A percentile compares a stretch with the other conserved stretches of the same genome.
Evolutionary conservation across 2,888 invertebrate genomes (phyloP).

Genomic region (Xiphydria camelus): DNA sequence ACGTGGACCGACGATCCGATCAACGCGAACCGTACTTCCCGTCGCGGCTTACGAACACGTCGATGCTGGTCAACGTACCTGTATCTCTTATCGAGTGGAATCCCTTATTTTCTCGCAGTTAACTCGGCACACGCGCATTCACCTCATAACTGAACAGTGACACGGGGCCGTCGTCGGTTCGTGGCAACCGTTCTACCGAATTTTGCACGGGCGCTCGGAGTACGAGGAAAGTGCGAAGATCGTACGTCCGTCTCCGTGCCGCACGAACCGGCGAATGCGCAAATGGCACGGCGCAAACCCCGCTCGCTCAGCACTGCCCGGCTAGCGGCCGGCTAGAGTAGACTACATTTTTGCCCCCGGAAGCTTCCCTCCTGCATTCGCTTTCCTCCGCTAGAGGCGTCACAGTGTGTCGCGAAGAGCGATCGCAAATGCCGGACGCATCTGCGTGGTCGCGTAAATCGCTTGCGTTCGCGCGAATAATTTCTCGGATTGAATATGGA

Average conservation of each 20-base stretch:
- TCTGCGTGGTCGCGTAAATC: no score
- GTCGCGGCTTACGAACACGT: no score
- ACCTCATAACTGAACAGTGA: background rate
- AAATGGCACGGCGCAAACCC: conserved; percentile 7
- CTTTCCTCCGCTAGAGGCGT: conserved; percentile 1
- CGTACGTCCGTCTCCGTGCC: conserved; percentile 14
- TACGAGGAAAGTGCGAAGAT: background rate
- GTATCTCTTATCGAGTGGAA: background rate
- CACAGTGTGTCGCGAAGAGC: background rate
- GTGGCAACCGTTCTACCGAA: no score
- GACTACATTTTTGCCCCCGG: conserved; percentile 25
- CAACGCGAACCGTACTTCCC: no score
- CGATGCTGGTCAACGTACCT: background rate
- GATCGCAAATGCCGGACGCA: no score
- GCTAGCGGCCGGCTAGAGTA: conserved; percentile 24
- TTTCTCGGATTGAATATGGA: no score
- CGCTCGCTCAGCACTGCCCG: conserved; percentile 10
- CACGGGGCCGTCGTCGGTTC: background rate
- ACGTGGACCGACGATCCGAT: no score
- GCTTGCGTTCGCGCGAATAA: no score
- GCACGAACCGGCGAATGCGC: conserved; percentile 21
- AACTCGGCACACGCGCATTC: no score
- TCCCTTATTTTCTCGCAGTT: no score
- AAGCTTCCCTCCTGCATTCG: conserved; percentile 5
- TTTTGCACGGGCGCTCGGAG: no score